Percentiles rank a stretch among this genome's conserved stretches.
These are phyloP conservation scores for Mustelus asterias DNA, from an alignment of 2,113 vertebrate species.

Conservation along the genomic window DNA sequence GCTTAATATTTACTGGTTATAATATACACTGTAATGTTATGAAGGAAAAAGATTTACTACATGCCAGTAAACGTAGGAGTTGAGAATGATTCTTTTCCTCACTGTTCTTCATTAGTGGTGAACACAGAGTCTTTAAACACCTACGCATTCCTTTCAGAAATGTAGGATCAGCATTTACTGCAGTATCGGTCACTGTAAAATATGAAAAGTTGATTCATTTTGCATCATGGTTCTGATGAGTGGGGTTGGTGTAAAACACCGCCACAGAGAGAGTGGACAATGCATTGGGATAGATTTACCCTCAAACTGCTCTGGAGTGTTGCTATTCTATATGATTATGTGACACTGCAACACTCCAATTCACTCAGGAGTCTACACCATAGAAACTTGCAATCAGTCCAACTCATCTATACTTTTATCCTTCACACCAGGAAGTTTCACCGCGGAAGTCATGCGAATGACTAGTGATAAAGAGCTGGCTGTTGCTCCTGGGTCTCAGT, in stretches of 20 bases:
- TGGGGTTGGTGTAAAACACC: background rate
- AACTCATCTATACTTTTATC: background rate
- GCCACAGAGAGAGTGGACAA: too few species aligned
- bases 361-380: background rate
- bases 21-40: background rate
- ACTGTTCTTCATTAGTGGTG: background rate
- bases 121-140: slow-evolving; percentile 14
- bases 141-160: background rate
- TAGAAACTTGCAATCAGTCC: background rate
- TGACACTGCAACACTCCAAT: background rate
- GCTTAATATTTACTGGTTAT: background rate
- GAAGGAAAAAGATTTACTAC: slow-evolving; percentile 12
- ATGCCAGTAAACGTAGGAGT: slow-evolving; percentile 23
- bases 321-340: background rate
- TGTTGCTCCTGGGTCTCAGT: background rate
- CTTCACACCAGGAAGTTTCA: background rate
- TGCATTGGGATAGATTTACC: background rate
- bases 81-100: background rate
- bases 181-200: background rate
- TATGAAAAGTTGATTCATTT: background rate
- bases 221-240: background rate
- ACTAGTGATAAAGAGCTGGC: background rate
- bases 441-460: background rate
- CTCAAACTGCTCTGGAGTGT: background rate
- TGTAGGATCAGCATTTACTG: background rate